Percentiles rank a stretch among this genome's conserved stretches.
These are phyloP conservation scores for Intellagama lesueurii DNA, from an alignment of 2,797 vertebrate species.

Conservation along the genomic window DNA sequence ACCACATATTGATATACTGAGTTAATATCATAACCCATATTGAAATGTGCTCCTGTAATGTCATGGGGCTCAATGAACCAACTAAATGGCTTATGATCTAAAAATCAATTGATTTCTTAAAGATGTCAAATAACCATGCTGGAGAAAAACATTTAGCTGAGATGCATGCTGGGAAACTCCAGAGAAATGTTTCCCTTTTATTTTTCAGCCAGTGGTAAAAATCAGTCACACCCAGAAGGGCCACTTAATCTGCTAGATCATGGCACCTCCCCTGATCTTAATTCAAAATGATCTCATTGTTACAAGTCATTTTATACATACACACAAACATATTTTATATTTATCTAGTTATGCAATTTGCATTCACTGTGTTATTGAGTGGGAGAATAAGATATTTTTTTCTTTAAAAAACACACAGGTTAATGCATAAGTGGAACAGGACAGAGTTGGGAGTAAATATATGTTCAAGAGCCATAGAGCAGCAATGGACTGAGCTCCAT, in stretches of 20 bases:
- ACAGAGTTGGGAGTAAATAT: too few species aligned
- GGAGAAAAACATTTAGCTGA: conserved; percentile 53
- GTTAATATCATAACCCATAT: conserved; percentile 57
- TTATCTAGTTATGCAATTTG: neutral
- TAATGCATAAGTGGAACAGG: too few species aligned
- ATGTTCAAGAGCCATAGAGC: too few species aligned
- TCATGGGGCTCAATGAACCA: conserved; percentile 20
- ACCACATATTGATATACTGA: conserved; percentile 49
- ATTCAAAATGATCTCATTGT: neutral
- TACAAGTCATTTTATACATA: neutral
- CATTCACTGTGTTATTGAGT: too few species aligned
- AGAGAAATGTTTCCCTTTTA: conserved; percentile 22
- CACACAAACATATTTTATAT: neutral
- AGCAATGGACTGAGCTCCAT: too few species aligned
- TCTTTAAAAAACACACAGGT: too few species aligned
- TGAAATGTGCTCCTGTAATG: conserved; percentile 45
- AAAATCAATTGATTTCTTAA: conserved; percentile 60
- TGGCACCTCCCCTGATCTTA: neutral
- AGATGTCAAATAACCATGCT: conserved; percentile 45
- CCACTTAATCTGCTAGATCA: neutral
- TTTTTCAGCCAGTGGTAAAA: conserved; percentile 14
- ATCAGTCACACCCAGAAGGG: neutral
- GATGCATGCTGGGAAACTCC: conserved; percentile 26
- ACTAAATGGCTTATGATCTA: conserved; percentile 48
- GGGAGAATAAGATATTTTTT: too few species aligned